Base-by-base conservation (phyloP, 2,888 invertebrate genomes). In the Microctonus hyperodae region DNA sequence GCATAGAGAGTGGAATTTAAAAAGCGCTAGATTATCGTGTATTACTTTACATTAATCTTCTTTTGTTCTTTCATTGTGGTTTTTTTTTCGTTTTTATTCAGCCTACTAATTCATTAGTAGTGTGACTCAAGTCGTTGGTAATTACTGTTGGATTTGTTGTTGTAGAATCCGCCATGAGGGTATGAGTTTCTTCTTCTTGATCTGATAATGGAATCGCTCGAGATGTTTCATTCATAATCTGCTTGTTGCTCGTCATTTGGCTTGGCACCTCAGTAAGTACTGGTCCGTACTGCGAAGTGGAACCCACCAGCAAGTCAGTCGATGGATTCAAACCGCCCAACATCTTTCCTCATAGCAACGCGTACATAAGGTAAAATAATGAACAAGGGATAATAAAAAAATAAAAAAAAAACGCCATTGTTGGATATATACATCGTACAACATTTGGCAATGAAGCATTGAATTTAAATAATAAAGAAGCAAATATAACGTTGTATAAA, bases 261-360 rank as follows among this genome's bases (percentile, higher is more conserved):
- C 81, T 82, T 64, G 83, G 83, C 71, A 83, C 73, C 76, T 83
- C 83, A 48, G 83, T 83, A 62, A 83, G 83, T 82, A 83, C 83
- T 64, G 83, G 83, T 79, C 83, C 83, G 83, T 83, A 83, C 83
- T 83, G 83, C 83, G 83, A 83, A 83, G 83, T 81, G 81, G 83
- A 83, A 83, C 83, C 83, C 83, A 83, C 83, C 83, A 83, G 83
- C 83, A 83, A 83, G 83, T 83, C 83, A 83, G 83, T 83, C 69
- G 83, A 83, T 81, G 83, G 83, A 78, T 83, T 83, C 83, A 83
- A 83, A 82, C 83, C 83, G 83, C 83, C 83, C 83, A 83, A 83
- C 83, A 83, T 83, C 83, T 83, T 83, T 82, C 78, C 77, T 82
- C 81, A 78, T 81, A 82, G 79, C 78, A 80, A 80, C 78, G 82